These are phyloP conservation scores for Taenaris catops DNA, from an alignment of 2,888 invertebrate genomes.

Conservation along the genomic window DNA sequence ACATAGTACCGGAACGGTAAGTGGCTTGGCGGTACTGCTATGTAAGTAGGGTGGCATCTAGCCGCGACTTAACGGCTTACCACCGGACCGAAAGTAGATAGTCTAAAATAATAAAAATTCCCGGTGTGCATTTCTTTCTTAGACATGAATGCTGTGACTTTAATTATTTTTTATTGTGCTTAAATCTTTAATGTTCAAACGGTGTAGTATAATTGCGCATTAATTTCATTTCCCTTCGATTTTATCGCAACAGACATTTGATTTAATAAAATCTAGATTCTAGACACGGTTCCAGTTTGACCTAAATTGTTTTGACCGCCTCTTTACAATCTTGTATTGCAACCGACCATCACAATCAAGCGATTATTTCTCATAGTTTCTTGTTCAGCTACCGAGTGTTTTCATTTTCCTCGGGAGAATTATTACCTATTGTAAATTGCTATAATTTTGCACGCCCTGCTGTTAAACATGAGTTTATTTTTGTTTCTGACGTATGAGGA, in stretches of 20 bases:
- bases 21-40: no score
- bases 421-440: conserved; percentile 42
- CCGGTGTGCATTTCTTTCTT: no score
- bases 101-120: no score
- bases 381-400: conserved; percentile 38
- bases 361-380: conserved; percentile 48
- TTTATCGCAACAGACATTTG: conserved; percentile 16
- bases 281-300: conserved; percentile 15
- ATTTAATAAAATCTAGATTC: conserved; percentile 23
- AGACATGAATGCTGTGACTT: no score
- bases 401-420: conserved; percentile 40
- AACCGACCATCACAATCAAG: conserved; percentile 39
- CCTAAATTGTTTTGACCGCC: conserved; percentile 27
- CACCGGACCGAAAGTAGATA: no score
- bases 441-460: conserved; percentile 36
- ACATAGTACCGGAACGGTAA: no score
- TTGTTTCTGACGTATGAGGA: conserved; percentile 21
- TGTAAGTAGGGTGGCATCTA: no score
- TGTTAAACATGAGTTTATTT: conserved; percentile 31
- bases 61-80: no score
- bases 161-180: conserved; percentile 1
- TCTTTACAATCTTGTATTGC: conserved; percentile 39
- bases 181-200: conserved; percentile 3
- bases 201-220: conserved; percentile 5
- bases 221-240: conserved; percentile 17